Base-by-base conservation (phyloP, 2,888 invertebrate genomes). In the Aphodius sticticus region DNA sequence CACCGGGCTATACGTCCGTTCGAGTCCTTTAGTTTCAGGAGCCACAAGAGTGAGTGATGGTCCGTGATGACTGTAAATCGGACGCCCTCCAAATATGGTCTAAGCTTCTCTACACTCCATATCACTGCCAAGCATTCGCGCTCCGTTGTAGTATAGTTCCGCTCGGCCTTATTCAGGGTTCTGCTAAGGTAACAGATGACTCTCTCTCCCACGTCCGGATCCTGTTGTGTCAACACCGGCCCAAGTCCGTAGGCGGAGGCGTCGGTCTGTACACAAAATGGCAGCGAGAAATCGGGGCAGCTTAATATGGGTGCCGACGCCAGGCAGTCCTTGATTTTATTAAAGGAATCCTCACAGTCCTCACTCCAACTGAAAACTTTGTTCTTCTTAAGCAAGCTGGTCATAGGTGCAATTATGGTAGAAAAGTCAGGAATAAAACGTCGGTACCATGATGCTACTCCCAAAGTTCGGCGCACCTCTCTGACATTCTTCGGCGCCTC, bases 251-350 rank as follows among this genome's bases (percentile, higher is more conserved):
- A 83, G 1, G 76, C 81, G 9, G 81, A 81, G 2, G 83, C 84
- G 79, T 85, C 84, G 9, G 83, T 82, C 53, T 84, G 84, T 15
- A 85, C 70, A 2, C 76, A 79, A 78, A 84, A 84, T 7, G 81
- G 78, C 6, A 38, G n/a, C 15, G 5, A 37, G 38, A 74, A 81
- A 76, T 81, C 77, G 5, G 79, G 81, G 26, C 80, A 79, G 16
- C 36, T 69, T 9, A 80, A 75, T 12, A 81, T 26, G 3, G 82
- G 82, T 5, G 80, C 79, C 2, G 77, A 16, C 12, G 79, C 72
- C 15, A 81, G 72, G 16, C 74, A 76, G 69, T 80, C 71, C 76
- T 75, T 78, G 12, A 81, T 76, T 16, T 16, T 12, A n/a, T 74
- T 69, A 69, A 78, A 81, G 70, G 77, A 77, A 38, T 69, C 76